A percentile compares a stretch with the other conserved stretches of the same genome.
phyloP scores from a whole-genome alignment of 1,140 invertebrate genomes.

The Euura saliciscinereae region DNA sequence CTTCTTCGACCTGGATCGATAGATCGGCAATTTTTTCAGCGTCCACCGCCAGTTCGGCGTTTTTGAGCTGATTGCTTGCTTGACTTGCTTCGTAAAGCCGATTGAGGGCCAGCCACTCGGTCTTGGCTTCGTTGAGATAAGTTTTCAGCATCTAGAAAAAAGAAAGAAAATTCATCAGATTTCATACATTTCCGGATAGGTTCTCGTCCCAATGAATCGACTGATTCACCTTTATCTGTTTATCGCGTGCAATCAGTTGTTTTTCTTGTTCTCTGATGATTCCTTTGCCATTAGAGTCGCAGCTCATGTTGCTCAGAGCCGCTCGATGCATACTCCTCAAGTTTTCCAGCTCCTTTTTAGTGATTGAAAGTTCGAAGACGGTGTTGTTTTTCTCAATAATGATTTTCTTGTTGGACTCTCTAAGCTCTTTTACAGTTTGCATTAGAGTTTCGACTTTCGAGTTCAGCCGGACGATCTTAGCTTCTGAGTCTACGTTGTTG shows the following conservation, averaged over 20 bases:
- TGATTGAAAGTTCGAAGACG: constrained; percentile 40
- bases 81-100: constrained; percentile 34
- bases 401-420: constrained; percentile 36
- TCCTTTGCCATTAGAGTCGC: constrained; percentile 25
- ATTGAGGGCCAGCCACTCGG: constrained; percentile 45
- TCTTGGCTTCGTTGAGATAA: constrained; percentile 52
- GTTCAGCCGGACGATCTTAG: constrained; percentile 38
- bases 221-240: constrained; percentile 43
- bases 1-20: constrained; percentile 39
- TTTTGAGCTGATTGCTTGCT: constrained; percentile 29
- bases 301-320: constrained; percentile 29
- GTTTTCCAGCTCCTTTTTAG: constrained; percentile 41
- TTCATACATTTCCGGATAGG: not conserved
- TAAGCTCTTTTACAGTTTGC: constrained; percentile 34
- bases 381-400: constrained; percentile 40
- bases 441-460: constrained; percentile 36
- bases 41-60: constrained; percentile 33
- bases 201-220: constrained; percentile 11
- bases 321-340: constrained; percentile 33
- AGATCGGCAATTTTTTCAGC: constrained; percentile 42
- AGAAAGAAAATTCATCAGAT: constrained; percentile 11
- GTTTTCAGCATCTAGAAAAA: constrained; percentile 43
- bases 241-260: constrained; percentile 41
- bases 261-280: constrained; percentile 40
- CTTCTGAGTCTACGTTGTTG: constrained; percentile 33